Percentiles rank a stretch among this genome's conserved stretches.
phyloP scores from a whole-genome alignment of 2,797 vertebrate species.

The Syndactyla subalaris region DNA sequence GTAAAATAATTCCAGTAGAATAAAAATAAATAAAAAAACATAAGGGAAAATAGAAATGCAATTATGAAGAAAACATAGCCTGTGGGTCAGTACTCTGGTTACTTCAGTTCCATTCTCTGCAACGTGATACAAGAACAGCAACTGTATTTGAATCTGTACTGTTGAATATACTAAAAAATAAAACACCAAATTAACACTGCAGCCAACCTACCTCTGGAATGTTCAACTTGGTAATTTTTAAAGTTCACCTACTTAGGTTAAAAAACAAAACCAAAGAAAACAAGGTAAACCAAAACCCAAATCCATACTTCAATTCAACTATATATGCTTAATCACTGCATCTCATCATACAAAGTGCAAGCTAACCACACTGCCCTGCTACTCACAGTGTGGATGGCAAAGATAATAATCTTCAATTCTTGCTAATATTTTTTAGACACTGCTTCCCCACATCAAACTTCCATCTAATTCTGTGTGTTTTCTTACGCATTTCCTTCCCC shows the following conservation, averaged over 20 bases:
- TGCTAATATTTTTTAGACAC: not conserved
- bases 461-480: not conserved
- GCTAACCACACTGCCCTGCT: not conserved
- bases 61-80: not conserved
- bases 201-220: not conserved
- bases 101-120: not conserved
- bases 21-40: not conserved
- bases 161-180: not conserved
- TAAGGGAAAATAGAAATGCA: not conserved
- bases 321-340: not conserved
- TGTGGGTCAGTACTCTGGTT: not conserved
- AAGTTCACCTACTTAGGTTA: not conserved
- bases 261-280: not conserved
- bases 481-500: not conserved
- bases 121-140: not conserved
- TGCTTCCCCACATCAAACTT: not conserved
- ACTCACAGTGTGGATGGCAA: accelerated
- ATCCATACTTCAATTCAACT: not conserved
- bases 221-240: not conserved
- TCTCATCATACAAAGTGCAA: not conserved
- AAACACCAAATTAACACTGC: not conserved
- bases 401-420: not conserved
- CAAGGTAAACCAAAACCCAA: not conserved
- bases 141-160: not conserved
- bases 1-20: not conserved